Percentiles rank a stretch among this genome's conserved stretches.
These are phyloP conservation scores for Phocides pigmalion DNA, from an alignment of 1,140 invertebrate species.

Conservation along the genomic window DNA sequence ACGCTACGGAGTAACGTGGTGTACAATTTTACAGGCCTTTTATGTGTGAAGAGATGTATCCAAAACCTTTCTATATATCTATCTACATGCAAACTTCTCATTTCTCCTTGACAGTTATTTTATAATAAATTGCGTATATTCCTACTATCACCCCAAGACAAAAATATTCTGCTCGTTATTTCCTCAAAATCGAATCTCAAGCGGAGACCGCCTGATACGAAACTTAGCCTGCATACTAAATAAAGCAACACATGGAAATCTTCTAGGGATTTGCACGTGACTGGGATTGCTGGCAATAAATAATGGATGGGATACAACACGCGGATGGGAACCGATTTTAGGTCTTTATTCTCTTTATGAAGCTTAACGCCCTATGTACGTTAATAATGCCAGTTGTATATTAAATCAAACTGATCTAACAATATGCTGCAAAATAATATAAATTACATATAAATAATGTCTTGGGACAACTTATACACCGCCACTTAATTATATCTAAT, in stretches of 20 bases:
- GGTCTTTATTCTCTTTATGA: slow-evolving; percentile 7
- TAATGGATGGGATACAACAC: slow-evolving; percentile 25
- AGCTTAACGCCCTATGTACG: neutral
- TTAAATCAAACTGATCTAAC: neutral
- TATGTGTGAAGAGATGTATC: too few species aligned
- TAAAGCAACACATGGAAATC: slow-evolving; percentile 27
- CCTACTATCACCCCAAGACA: too few species aligned
- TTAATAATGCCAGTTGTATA: neutral
- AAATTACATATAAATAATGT: too few species aligned
- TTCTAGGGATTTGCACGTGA: slow-evolving; percentile 29
- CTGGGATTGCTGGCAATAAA: slow-evolving; percentile 26
- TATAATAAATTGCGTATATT: too few species aligned
- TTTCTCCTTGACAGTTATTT: too few species aligned
- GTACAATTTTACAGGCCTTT: too few species aligned
- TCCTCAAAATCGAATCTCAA: slow-evolving; percentile 3
- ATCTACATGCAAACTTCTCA: too few species aligned
- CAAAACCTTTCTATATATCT: too few species aligned
- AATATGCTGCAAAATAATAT: neutral
- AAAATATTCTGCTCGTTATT: neutral
- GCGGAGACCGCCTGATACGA: slow-evolving; percentile 13
- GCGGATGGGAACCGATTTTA: slow-evolving; percentile 25
- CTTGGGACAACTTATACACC: too few species aligned
- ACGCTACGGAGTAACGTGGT: too few species aligned
- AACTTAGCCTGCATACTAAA: slow-evolving; percentile 28
- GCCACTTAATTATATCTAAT: too few species aligned